phyloP scores from a whole-genome alignment of 2,888 invertebrate genomes.

The Phrixothrix hirtus region DNA sequence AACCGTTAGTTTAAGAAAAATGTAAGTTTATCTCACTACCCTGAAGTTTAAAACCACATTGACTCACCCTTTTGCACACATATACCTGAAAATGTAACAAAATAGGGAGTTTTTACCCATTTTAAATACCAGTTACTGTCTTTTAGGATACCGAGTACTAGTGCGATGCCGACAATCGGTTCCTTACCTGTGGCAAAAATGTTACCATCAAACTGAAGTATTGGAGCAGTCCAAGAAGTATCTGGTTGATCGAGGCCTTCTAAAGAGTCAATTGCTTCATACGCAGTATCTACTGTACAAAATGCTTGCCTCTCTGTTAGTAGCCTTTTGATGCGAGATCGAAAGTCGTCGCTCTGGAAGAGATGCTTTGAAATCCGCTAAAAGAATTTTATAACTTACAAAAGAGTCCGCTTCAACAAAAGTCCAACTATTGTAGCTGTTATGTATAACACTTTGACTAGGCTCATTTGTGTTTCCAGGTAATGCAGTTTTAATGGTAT shows the following conservation, averaged over 20 bases:
- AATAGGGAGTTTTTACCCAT: too few relatives aligned
- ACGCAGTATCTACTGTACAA: constrained; percentile 64
- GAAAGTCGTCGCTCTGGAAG: constrained; percentile 53
- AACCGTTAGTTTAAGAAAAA: too few relatives aligned
- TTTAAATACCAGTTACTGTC: too few relatives aligned
- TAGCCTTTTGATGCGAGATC: constrained; percentile 59
- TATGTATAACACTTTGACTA: constrained; percentile 45
- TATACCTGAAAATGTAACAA: too few relatives aligned
- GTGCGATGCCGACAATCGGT: too few relatives aligned
- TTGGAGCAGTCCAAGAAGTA: constrained; percentile 6
- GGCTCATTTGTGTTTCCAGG: constrained; percentile 59
- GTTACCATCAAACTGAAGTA: constrained; percentile 37
- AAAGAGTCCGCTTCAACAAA: constrained; percentile 54
- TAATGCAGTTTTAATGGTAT: constrained; percentile 73
- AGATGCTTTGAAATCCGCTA: too few relatives aligned
- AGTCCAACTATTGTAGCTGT: constrained; percentile 56
- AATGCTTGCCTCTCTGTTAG: constrained; percentile 62
- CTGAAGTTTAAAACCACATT: too few relatives aligned
- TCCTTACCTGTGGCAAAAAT: too few relatives aligned
- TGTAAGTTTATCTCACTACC: too few relatives aligned
- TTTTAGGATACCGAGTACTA: too few relatives aligned
- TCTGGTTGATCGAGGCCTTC: constrained; percentile 23
- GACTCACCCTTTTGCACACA: too few relatives aligned
- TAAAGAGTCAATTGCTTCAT: constrained; percentile 56
- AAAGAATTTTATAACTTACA: constrained; percentile 47